Base-by-base conservation (phyloP, 2,113 vertebrate genomes). In the Acrocephalus arundinaceus region DNA sequence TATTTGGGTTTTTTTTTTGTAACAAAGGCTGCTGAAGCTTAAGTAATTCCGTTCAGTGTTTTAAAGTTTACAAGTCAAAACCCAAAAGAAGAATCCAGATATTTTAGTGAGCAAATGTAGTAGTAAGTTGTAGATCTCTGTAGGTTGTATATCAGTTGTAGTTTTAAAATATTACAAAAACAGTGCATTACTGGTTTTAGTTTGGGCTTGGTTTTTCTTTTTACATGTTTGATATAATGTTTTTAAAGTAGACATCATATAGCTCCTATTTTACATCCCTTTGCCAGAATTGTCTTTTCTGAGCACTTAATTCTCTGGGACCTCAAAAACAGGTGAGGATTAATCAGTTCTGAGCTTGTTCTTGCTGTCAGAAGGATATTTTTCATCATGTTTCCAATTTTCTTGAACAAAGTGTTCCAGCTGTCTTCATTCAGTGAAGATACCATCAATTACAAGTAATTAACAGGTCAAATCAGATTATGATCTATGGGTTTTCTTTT, bases 371-470 rank as follows among this genome's bases (percentile, higher is more conserved):
- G 31, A 71, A 78, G 48, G 57, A 3, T 77, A 88, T 79, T 90
- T 95, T 86, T 93, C 71, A 80, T 90, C 17, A 11, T 66, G 67
- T 93, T 93, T 35, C 55, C 4, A 0, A 6, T 85, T 95, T 85
- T 49, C 24, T 82, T 86, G 78, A 70, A 85, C 79, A 66, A 80
- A 86, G 31, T 83, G 49, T 93, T 82, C 78, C 78, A 87, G 28
- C 37, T 93, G 58, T 73, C 92, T 93, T 84, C 76, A 51, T 62
- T 39, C 59, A 51, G 63, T 74, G 71, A 51, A 83, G 33, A 76
- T 90, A 68, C 35, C n/a, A 72, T 92, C 67, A 93, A 68, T 82
- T 95, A 77, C 62, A 91, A 72, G 35, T 81, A 81, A 90, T 95
- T 91, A 89, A 63, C 14, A n/a, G 49, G 45, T 37, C 61, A 78